Evolutionary conservation across 2,797 vertebrate species (phyloP).

Genomic region (Phataginus tricuspis): DNA sequence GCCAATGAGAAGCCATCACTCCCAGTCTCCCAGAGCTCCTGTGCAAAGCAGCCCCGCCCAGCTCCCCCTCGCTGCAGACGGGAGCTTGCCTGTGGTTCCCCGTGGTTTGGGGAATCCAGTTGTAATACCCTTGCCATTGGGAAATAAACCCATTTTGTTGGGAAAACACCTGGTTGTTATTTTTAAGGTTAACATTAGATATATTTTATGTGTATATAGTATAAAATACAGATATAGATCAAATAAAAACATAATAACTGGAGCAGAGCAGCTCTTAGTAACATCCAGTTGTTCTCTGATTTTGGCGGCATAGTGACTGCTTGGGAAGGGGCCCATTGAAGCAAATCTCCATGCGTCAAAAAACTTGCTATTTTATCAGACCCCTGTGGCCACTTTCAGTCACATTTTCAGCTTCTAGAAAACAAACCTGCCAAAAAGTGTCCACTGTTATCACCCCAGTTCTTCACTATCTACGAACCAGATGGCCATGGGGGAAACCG

Average conservation of each 20-base stretch:
- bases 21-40: background rate
- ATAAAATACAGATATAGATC: background rate
- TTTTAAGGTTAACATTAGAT: background rate
- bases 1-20: background rate
- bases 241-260: background rate
- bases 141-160: background rate
- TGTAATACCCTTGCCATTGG: background rate
- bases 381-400: background rate
- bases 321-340: background rate
- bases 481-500: too few species aligned
- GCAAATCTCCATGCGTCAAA: too few species aligned
- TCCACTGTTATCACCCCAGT: too few species aligned
- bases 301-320: background rate
- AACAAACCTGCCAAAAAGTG: too few species aligned
- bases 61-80: too few species aligned
- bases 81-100: background rate
- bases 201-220: background rate
- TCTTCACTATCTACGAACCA: too few species aligned
- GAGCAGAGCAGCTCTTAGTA: too few species aligned
- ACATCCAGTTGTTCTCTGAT: background rate
- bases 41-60: background rate
- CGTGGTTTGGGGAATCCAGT: rapidly evolving
- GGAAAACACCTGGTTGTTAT: background rate
- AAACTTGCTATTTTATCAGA: too few species aligned
- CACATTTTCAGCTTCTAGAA: background rate